Conservation (phyloP, 2,113 vertebrate species). For the Stegastes partitus region DNA sequence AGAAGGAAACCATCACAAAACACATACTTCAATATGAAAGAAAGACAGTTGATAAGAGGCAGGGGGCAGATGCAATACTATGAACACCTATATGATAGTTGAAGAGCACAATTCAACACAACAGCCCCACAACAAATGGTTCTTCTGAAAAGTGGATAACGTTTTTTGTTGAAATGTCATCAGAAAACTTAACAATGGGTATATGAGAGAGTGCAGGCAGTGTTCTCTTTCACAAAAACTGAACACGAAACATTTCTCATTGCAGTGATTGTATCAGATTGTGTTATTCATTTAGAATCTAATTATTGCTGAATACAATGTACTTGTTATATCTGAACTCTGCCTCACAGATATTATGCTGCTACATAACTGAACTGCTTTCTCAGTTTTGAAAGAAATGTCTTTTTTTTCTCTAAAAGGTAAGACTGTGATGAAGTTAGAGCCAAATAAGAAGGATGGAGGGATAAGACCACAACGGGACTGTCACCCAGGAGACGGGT, state of each 20-base stretch:
- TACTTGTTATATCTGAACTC: neutral
- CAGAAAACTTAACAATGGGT: neutral
- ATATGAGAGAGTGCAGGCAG: neutral
- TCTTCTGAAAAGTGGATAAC: neutral
- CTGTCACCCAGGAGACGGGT: too few species aligned
- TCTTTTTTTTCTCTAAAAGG: too few species aligned
- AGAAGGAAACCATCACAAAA: neutral
- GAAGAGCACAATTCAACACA: neutral
- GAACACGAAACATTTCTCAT: neutral
- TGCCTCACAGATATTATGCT: too few species aligned
- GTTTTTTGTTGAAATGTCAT: constrained; percentile 4
- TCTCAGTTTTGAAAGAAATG: too few species aligned
- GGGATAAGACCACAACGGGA: too few species aligned
- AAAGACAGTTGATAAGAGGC: neutral
- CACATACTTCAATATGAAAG: neutral
- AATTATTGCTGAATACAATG: neutral
- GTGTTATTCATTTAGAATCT: neutral
- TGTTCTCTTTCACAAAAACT: neutral
- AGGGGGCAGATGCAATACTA: neutral
- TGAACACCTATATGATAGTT: neutral
- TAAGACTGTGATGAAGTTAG: too few species aligned
- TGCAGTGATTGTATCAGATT: neutral
- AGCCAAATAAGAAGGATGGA: too few species aligned
- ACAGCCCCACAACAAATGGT: neutral
- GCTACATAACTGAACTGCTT: too few species aligned